Conservation (phyloP, 2,113 vertebrate genomes). For the Panthera leo region DNA sequence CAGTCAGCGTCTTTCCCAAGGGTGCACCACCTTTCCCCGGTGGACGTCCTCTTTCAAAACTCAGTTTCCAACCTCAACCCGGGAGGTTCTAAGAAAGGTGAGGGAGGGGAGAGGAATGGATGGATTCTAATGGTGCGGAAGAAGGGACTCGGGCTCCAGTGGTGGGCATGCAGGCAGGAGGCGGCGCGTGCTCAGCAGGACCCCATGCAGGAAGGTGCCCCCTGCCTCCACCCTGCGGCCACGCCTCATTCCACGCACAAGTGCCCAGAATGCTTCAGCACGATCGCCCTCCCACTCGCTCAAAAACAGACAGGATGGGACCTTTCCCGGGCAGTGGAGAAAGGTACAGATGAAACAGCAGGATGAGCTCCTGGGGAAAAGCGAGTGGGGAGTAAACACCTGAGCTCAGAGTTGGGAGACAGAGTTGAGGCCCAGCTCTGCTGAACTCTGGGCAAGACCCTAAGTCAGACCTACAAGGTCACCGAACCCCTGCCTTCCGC, state of each 20-base stretch:
- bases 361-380: background rate
- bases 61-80: background rate
- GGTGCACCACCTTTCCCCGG: background rate
- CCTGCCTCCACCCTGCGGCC: background rate
- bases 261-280: background rate
- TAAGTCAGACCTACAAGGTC: background rate
- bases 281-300: background rate
- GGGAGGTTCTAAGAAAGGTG: background rate
- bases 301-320: background rate
- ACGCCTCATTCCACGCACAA: background rate
- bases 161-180: conserved; percentile 51
- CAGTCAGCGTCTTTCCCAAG: background rate
- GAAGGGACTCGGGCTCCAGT: background rate
- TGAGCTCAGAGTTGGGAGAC: background rate
- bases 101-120: background rate
- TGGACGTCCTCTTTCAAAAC: background rate
- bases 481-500: background rate
- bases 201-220: conserved; percentile 67
- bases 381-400: background rate
- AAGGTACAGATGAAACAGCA: background rate
- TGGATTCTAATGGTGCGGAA: background rate
- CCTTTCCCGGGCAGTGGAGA: background rate
- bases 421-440: background rate
- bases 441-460: background rate
- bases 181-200: conserved; percentile 63